Conservation (phyloP, 2,888 invertebrate species). For the Trachelus troglodyta region DNA sequence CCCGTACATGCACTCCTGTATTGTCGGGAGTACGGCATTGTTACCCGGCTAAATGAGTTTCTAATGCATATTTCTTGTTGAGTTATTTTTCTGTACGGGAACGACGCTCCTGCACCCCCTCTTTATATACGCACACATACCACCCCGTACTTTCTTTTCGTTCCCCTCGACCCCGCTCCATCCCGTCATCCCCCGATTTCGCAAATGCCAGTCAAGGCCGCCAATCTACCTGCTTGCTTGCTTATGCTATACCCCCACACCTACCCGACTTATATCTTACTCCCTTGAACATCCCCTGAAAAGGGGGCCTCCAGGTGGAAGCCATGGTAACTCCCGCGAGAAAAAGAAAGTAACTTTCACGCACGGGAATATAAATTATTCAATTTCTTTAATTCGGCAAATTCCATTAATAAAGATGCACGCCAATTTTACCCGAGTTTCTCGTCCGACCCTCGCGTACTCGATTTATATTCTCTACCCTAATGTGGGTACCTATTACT, state of each 20-base stretch:
- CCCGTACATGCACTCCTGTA: background rate
- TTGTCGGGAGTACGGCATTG: conserved; percentile 17
- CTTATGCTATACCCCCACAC: background rate
- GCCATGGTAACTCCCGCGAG: background rate
- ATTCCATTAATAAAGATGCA: conserved; percentile 20
- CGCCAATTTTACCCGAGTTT: background rate
- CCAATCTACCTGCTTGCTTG: background rate
- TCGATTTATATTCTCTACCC: conserved; percentile 11
- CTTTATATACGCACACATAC: background rate
- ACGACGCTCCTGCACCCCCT: background rate
- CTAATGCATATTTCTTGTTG: conserved; percentile 24
- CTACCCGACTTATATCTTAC: background rate
- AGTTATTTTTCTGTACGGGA: conserved; percentile 12
- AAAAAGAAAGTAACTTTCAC: conserved; percentile 10
- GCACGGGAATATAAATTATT: conserved; percentile 23
- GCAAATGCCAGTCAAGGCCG: background rate
- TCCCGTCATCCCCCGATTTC: background rate
- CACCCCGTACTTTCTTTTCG: background rate
- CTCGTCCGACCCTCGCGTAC: background rate
- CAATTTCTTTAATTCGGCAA: conserved; percentile 21
- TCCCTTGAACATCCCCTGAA: background rate
- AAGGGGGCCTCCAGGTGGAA: background rate
- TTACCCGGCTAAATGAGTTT: conserved; percentile 23
- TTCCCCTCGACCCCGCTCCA: background rate
- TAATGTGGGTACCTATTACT: background rate